Evolutionary conservation across 2,113 vertebrate species (phyloP).

Genomic region (Hemiprocne comata): DNA sequence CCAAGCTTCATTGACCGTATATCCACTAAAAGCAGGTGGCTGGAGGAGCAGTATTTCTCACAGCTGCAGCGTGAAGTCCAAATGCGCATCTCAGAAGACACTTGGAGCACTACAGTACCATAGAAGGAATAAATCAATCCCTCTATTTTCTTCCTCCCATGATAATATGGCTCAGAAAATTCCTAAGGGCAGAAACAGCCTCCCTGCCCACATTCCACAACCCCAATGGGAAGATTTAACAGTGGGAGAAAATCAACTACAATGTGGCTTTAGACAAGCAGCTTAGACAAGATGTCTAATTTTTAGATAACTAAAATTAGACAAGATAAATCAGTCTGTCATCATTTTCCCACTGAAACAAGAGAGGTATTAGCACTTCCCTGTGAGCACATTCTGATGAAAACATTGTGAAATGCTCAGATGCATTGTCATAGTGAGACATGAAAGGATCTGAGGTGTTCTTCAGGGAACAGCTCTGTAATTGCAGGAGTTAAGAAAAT

Average conservation of each 20-base stretch:
- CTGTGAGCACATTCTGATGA: neutral
- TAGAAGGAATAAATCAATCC: neutral
- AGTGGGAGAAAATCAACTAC: neutral
- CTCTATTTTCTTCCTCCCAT: neutral
- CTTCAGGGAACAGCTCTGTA: neutral
- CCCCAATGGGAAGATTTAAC: neutral
- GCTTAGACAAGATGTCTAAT: neutral
- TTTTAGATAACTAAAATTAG: neutral
- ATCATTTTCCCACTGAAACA: neutral
- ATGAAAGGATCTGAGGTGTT: neutral
- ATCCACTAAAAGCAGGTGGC: neutral
- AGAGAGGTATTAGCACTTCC: neutral
- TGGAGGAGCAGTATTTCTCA: conserved; percentile 8
- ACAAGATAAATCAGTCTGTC: conserved; percentile 11
- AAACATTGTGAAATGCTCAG: neutral
- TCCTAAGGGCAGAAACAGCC: neutral
- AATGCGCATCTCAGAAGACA: neutral
- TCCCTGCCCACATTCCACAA: neutral
- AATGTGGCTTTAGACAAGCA: neutral
- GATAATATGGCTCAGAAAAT: neutral
- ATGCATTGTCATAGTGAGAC: neutral
- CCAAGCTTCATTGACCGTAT: neutral
- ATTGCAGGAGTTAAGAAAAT: neutral
- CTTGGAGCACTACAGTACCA: neutral
- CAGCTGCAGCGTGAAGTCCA: neutral